Evolutionary conservation across 2,113 vertebrate genomes (phyloP).

Genomic region (Oncorhynchus clarkii): DNA sequence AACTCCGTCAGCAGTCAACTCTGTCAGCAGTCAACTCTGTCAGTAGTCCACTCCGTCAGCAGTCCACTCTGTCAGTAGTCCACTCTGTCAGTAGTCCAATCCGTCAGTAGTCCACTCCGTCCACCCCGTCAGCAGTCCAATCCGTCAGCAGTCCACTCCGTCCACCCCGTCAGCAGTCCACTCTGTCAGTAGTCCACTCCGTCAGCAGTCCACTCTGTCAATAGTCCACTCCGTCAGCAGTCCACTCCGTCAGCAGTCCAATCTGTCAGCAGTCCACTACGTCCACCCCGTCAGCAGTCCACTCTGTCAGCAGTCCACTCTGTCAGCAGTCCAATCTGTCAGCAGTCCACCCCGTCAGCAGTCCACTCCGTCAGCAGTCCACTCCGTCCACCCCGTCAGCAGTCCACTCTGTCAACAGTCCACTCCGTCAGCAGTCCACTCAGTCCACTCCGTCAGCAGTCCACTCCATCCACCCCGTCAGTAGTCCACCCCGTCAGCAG

Average conservation of each 20-base stretch:
- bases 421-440: background rate
- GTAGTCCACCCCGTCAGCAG: background rate
- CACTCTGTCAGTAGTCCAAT: too few species aligned
- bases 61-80: background rate
- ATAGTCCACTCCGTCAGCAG: background rate
- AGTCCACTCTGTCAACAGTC: background rate
- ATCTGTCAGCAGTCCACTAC: background rate
- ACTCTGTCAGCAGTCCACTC: too few species aligned
- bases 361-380: too few species aligned
- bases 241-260: background rate
- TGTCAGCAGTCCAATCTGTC: background rate
- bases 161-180: background rate
- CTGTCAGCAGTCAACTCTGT: background rate
- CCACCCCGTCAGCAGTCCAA: background rate
- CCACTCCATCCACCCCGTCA: too few species aligned
- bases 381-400: background rate
- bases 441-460: background rate
- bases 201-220: too few species aligned
- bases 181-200: too few species aligned
- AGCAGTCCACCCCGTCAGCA: background rate
- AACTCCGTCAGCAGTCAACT: background rate
- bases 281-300: background rate
- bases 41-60: background rate
- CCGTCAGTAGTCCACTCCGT: background rate
- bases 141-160: background rate